Conservation (phyloP, 2,113 vertebrate species). For the Cisticola juncidis region DNA sequence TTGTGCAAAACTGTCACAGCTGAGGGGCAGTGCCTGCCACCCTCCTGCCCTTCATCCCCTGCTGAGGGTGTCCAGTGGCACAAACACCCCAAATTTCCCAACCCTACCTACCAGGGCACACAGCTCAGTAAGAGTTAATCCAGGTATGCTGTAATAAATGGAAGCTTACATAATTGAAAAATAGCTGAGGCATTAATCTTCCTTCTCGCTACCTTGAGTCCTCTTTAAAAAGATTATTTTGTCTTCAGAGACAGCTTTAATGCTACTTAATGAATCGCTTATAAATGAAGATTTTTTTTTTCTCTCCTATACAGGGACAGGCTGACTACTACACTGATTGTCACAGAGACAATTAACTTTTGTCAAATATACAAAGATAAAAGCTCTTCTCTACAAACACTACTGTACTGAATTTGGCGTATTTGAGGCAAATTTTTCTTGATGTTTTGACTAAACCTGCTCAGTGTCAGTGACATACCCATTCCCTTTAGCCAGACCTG, state of each 20-base stretch:
- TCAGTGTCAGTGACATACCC: background rate
- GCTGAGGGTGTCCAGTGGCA: accelerated
- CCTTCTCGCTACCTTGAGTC: conserved; percentile 19
- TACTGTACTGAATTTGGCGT: background rate
- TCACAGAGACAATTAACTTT: conserved; percentile 44
- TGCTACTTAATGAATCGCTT: conserved; percentile 61
- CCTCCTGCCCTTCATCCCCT: background rate
- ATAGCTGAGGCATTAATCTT: conserved; percentile 56
- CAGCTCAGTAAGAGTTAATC: background rate
- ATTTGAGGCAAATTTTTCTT: conserved; percentile 6
- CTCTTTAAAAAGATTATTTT: conserved; percentile 65
- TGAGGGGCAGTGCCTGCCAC: background rate
- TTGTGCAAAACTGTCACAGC: background rate
- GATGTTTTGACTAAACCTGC: background rate
- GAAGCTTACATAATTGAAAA: conserved; percentile 53
- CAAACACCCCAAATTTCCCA: accelerated
- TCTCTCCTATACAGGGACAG: background rate
- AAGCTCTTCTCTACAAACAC: conserved; percentile 12
- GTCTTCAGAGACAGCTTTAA: conserved; percentile 63
- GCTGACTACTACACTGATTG: conserved; percentile 14
- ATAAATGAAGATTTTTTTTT: conserved; percentile 10
- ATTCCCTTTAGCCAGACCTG: background rate
- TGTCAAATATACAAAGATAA: conserved; percentile 40
- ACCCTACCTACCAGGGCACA: background rate
- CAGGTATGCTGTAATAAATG: conserved; percentile 6